These are phyloP conservation scores for Probaryconus sp. DNA, from an alignment of 1,140 invertebrate species.

Conservation along the genomic window DNA sequence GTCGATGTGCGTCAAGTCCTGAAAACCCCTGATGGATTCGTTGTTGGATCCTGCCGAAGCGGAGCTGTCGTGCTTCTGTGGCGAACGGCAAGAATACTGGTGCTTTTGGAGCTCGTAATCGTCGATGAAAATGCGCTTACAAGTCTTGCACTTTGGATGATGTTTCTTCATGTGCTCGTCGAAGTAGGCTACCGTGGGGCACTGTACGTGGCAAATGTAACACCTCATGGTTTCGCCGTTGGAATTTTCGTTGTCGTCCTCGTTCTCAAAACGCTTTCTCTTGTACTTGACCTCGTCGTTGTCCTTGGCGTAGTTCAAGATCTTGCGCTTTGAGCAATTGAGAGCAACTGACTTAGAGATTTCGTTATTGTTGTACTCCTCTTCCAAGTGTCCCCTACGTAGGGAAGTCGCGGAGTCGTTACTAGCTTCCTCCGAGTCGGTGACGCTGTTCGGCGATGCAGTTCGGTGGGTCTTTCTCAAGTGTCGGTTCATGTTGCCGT, in stretches of 20 bases:
- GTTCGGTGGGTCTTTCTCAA: constrained; percentile 82
- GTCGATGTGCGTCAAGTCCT: constrained; percentile 87
- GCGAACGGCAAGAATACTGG: constrained; percentile 76
- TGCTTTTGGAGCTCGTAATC: constrained; percentile 84
- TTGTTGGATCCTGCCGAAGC: constrained; percentile 56
- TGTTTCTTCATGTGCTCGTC: constrained; percentile 85
- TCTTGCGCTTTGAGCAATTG: constrained; percentile 55
- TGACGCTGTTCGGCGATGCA: constrained; percentile 66
- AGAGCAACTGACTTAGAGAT: constrained; percentile 66
- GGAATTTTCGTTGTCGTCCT: constrained; percentile 27
- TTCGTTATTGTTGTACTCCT: constrained; percentile 76
- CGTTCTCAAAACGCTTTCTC: constrained; percentile 50
- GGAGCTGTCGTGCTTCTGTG: constrained; percentile 80
- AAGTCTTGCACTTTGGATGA: constrained; percentile 84
- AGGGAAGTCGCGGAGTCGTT: constrained; percentile 77
- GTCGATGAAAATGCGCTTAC: constrained; percentile 84
- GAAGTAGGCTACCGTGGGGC: constrained; percentile 80
- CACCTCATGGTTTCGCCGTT: constrained; percentile 68
- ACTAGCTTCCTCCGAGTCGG: constrained; percentile 71
- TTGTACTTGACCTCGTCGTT: constrained; percentile 63
- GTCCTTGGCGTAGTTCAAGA: constrained; percentile 53
- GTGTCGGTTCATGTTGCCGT: constrained; percentile 93
- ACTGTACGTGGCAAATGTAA: constrained; percentile 81
- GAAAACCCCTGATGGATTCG: constrained; percentile 80
- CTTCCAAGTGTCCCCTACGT: constrained; percentile 73